These are phyloP conservation scores for Otolemur crassicaudatus DNA, from an alignment of 2,797 vertebrate species.

Conservation along the genomic window DNA sequence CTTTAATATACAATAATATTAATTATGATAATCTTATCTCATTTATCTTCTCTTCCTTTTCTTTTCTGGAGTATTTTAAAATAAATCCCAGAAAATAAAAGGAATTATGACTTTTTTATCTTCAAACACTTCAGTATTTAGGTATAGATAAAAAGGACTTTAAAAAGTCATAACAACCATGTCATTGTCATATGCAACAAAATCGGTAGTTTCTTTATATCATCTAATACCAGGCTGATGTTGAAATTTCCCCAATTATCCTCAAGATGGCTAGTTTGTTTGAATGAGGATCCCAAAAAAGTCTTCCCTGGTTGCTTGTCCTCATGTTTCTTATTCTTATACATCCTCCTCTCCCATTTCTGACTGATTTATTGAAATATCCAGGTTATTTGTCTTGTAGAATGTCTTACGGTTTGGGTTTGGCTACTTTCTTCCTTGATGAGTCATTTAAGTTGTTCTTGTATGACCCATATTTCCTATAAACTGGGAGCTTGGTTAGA, in stretches of 20 bases:
- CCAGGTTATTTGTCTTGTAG: neutral
- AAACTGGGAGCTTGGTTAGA: neutral
- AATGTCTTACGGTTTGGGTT: neutral
- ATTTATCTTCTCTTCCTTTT: neutral
- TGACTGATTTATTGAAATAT: neutral
- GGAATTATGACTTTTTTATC: too few relatives aligned
- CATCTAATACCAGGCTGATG: neutral
- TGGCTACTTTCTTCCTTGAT: neutral
- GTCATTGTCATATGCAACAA: neutral
- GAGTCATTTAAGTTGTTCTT: neutral
- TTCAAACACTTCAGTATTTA: neutral
- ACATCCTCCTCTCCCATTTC: neutral
- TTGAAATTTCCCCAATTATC: neutral
- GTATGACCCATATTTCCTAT: neutral
- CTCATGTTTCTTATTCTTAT: neutral
- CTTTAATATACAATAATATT: neutral
- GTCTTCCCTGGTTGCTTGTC: neutral
- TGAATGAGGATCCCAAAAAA: neutral
- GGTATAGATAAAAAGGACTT: neutral
- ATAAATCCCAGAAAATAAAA: neutral
- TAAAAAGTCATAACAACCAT: neutral
- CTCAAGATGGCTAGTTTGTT: neutral
- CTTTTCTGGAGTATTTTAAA: neutral
- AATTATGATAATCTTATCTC: neutral
- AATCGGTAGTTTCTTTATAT: conserved; percentile 20